Evolutionary conservation across 2,113 vertebrate genomes (phyloP).

Genomic region (Dipodomys ordii): DNA sequence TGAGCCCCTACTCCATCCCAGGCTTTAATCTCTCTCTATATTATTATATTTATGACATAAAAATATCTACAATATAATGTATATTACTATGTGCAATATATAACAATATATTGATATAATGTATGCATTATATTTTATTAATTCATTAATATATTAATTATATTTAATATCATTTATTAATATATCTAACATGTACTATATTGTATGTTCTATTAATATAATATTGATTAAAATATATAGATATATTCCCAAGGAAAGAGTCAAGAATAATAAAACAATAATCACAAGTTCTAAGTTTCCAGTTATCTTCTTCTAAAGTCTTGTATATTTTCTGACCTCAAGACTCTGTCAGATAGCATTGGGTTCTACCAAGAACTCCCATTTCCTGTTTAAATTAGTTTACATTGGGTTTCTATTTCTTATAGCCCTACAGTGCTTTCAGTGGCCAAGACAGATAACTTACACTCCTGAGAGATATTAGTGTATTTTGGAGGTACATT

Average conservation of each 20-base stretch:
- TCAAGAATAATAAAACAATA: background rate
- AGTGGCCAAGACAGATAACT: slow-evolving; percentile 18
- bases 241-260: background rate
- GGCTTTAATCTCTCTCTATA: background rate
- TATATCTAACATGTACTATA: no score
- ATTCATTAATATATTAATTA: no score
- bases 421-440: slow-evolving; percentile 21
- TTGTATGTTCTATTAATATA: no score
- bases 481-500: background rate
- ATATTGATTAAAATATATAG: background rate
- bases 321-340: slow-evolving; percentile 30
- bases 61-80: no score
- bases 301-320: background rate
- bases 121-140: no score
- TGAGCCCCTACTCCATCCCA: background rate
- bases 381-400: slow-evolving; percentile 49
- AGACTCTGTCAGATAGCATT: background rate
- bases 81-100: no score
- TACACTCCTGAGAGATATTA: slow-evolving; percentile 8
- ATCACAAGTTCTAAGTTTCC: slow-evolving; percentile 26
- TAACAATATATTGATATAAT: no score
- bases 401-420: slow-evolving; percentile 39
- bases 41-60: no score
- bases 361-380: slow-evolving; percentile 30
- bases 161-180: no score